phyloP scores from a whole-genome alignment of 2,888 invertebrate genomes.

The Stenodera caucasica region DNA sequence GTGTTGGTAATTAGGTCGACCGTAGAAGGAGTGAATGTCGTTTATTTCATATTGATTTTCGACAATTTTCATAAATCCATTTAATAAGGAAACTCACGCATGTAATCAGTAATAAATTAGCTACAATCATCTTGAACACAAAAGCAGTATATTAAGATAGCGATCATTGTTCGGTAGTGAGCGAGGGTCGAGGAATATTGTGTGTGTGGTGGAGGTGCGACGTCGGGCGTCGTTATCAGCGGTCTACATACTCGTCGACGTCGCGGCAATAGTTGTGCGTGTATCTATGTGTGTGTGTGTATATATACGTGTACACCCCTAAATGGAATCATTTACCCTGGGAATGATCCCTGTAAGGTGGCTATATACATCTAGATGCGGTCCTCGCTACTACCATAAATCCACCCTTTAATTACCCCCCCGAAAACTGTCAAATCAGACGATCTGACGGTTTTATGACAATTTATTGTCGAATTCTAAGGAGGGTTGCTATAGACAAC shows the following conservation, averaged over 20 bases:
- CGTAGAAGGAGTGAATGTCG: no score
- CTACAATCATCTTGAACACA: constrained; percentile 38
- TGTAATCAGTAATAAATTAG: constrained; percentile 30
- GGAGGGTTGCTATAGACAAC: constrained; percentile 56
- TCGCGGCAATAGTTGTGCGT: constrained; percentile 13
- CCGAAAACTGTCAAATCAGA: constrained; percentile 65
- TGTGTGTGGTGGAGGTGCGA: constrained; percentile 22
- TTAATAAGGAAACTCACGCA: constrained; percentile 17
- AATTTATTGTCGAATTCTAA: constrained; percentile 63
- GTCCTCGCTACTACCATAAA: constrained; percentile 55
- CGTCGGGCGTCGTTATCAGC: constrained; percentile 30
- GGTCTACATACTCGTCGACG: constrained; percentile 33
- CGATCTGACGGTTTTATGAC: constrained; percentile 75
- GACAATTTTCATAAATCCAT: constrained; percentile 18
- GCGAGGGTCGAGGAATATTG: not conserved
- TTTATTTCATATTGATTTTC: no score
- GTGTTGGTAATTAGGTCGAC: not conserved
- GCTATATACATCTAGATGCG: constrained; percentile 51
- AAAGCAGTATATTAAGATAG: constrained; percentile 43
- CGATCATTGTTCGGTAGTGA: constrained; percentile 32
- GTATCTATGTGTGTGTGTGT: no score
- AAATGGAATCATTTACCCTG: constrained; percentile 30
- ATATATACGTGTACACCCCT: constrained; percentile 28
- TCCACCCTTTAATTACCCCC: constrained; percentile 58
- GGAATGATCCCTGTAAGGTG: constrained; percentile 40